These are phyloP conservation scores for Mercenaria mercenaria DNA, from an alignment of 1,140 invertebrate genomes.

Conservation along the genomic window DNA sequence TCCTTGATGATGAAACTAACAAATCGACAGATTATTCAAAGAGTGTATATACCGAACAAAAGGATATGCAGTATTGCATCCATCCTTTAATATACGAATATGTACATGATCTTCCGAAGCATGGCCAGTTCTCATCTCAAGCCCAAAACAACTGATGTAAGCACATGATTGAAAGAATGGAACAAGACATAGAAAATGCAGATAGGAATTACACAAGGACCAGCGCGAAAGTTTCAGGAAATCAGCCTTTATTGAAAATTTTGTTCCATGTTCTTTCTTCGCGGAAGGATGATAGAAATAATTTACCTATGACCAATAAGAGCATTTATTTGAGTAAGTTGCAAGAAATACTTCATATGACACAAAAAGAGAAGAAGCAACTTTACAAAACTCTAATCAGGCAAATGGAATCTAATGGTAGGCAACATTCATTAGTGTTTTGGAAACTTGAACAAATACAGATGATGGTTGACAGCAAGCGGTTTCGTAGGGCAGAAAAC, in stretches of 20 bases:
- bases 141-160: not conserved
- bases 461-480: not conserved
- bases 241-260: not conserved
- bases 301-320: not conserved
- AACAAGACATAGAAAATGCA: not conserved
- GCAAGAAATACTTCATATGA: not conserved
- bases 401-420: not conserved
- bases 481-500: not conserved
- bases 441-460: not conserved
- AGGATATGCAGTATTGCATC: not conserved
- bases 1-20: not conserved
- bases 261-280: not conserved
- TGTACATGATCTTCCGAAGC: not conserved
- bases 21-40: not conserved
- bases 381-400: not conserved
- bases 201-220: not conserved
- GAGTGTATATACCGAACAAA: not conserved
- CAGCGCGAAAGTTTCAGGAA: not conserved
- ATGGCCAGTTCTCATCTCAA: not conserved
- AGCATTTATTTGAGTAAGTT: not conserved
- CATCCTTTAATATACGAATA: not conserved
- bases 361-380: not conserved
- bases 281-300: not conserved
- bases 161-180: not conserved
- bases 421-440: not conserved